A percentile compares a stretch with the other conserved stretches of the same genome.
Evolutionary conservation across 2,888 invertebrate species (phyloP).

Genomic region (Polydrusus pterygomalis): DNA sequence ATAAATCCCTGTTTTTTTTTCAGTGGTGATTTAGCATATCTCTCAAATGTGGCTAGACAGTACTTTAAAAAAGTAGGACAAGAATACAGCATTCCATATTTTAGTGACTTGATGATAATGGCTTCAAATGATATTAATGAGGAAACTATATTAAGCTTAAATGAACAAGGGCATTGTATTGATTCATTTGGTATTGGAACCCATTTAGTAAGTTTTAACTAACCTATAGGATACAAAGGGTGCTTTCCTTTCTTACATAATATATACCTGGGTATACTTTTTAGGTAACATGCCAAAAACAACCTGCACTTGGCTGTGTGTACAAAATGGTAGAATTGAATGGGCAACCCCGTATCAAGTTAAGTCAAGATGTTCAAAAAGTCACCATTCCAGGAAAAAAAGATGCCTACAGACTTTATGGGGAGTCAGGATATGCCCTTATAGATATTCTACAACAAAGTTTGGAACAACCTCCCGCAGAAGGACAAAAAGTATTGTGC

Average conservation of each 20-base stretch:
- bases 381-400: constrained; percentile 98
- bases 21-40: constrained; percentile 97
- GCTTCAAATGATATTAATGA: constrained; percentile 99
- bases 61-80: constrained; percentile 86
- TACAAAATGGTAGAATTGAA: constrained; percentile 98
- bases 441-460: constrained; percentile 92
- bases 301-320: constrained; percentile 97
- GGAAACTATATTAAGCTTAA: constrained; percentile 96
- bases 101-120: constrained; percentile 90
- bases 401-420: constrained; percentile 83
- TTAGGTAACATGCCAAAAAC: constrained; percentile 90
- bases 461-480: constrained; percentile 83
- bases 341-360: constrained; percentile 91
- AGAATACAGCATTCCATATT: constrained; percentile 87
- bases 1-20: constrained; percentile 10
- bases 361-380: constrained; percentile 97
- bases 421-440: constrained; percentile 87
- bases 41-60: constrained; percentile 89
- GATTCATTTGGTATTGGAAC: constrained; percentile 87
- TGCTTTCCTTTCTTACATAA: no score
- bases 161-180: constrained; percentile 97
- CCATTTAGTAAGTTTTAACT: constrained; percentile 82
- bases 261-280: not conserved
- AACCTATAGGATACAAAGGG: no score
- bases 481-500: constrained; percentile 90